A percentile compares a stretch with the other conserved stretches of the same genome.
phyloP scores from a whole-genome alignment of 1,140 invertebrate genomes.

The Schlechtendalia chinensis region DNA sequence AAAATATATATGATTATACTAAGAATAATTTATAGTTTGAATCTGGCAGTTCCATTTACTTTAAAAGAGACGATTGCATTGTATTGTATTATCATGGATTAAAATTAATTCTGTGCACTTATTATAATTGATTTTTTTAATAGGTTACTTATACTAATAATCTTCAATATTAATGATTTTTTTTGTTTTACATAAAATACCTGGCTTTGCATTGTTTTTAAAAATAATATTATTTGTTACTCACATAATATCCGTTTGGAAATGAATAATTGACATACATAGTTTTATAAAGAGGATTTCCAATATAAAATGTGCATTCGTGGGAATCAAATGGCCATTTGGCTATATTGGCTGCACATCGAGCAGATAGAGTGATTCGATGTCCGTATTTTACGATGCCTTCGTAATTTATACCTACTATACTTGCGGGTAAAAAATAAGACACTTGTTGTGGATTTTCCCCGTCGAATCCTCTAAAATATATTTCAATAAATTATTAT shows the following conservation, averaged over 20 bases:
- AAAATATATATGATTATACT: background rate
- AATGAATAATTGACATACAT: background rate
- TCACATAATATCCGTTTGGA: background rate
- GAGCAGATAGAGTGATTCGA: background rate
- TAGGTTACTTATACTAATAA: too few relatives aligned
- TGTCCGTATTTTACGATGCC: background rate
- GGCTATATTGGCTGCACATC: conserved; percentile 3
- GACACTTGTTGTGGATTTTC: background rate
- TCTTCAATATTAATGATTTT: too few relatives aligned
- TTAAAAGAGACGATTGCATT: too few relatives aligned
- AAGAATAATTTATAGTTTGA: too few relatives aligned
- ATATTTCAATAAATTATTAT: background rate
- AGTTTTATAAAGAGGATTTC: background rate
- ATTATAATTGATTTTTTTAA: too few relatives aligned
- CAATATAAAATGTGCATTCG: background rate
- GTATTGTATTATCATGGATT: too few relatives aligned
- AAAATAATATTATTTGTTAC: background rate
- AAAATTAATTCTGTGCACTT: too few relatives aligned
- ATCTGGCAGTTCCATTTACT: too few relatives aligned
- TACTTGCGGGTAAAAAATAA: background rate
- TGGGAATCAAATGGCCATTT: conserved; percentile 42
- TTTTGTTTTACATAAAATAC: too few relatives aligned
- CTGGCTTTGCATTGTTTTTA: background rate
- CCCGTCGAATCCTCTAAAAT: conserved; percentile 21
- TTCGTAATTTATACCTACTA: background rate